Evolutionary conservation across 2,888 invertebrate species (phyloP).

Genomic region (Nysson spinosus): DNA sequence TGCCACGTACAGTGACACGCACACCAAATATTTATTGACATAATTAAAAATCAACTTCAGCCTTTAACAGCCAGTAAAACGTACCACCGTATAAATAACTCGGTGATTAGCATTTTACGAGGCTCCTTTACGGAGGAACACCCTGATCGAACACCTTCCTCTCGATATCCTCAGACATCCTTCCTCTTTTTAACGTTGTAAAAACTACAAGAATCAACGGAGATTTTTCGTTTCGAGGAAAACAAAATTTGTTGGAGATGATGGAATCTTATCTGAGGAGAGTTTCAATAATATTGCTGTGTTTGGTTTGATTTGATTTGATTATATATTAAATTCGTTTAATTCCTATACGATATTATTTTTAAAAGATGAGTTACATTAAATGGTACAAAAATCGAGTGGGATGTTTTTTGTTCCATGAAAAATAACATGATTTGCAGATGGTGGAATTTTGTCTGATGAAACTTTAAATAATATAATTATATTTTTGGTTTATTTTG

Average conservation of each 20-base stretch:
- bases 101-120: constrained; percentile 25
- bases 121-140: not conserved
- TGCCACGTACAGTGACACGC: too few species aligned
- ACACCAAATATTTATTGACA: constrained; percentile 16
- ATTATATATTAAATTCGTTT: too few species aligned
- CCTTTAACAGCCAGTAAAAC: constrained; percentile 5
- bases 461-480: too few species aligned
- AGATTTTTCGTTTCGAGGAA: not conserved
- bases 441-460: not conserved
- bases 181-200: constrained; percentile 1
- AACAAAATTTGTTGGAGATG: not conserved
- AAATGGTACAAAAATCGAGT: too few species aligned
- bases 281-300: too few species aligned
- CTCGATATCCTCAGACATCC: too few species aligned
- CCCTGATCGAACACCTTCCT: not conserved
- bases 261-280: too few species aligned
- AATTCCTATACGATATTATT: too few species aligned
- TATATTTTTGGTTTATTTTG: too few species aligned
- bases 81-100: constrained; percentile 8
- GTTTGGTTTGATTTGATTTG: too few species aligned
- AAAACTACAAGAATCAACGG: too few species aligned
- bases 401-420: not conserved
- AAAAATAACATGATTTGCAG: not conserved
- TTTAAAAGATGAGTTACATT: too few species aligned
- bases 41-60: constrained; percentile 18